Evolutionary conservation across 2,113 vertebrate genomes (phyloP), one percentile per base, ranked within the genome.

Genomic region (Microtus oregoni): DNA sequence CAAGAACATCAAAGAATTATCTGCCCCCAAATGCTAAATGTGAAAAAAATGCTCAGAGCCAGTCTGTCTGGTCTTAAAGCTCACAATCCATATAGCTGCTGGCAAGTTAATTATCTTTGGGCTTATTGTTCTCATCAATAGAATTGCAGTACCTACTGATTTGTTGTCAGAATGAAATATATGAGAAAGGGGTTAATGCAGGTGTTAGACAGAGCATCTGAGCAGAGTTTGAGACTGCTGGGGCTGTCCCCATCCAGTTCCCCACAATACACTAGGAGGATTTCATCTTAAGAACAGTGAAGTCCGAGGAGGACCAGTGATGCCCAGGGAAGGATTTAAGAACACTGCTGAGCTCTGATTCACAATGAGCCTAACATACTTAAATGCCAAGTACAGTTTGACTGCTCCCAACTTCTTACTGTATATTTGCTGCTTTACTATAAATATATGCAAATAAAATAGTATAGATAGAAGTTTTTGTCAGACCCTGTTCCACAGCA

Each of bases 201-300:
- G 30, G 85, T 70, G 26, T 7, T 63, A 76, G 82, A 41, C 41
- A 41, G 41, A 94, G 88, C 26, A 55, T 17, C 19, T 55, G 52
- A 78, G 41, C 32, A 58, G 67, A 86, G 41, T 13, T 10, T 35
- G 30, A 68, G 68, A 81, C 44, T 61, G 14, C 58, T 38, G n/a
- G 41, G 17, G 6, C 14, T 87, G 38, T 52, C 5, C 65, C 63
- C 14, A 52, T 52, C 14, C 70, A 86, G 12, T 72, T 72, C 32
- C n/a, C 75, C 87, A 86, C 67, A 70, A 50, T 86, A 32, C 61
- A 50, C 55, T 63, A 70, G 4, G 14, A 78, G 63, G 87, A 82
- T 24, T 67, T 93, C 63, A 94, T 63, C 78, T 20, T 86, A 94
- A 90, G 83, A 58, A 67, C 38, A 76, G 77, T 22, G 77, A 93